Conservation (phyloP, 2,113 vertebrate genomes). For the Cygnus atratus region DNA sequence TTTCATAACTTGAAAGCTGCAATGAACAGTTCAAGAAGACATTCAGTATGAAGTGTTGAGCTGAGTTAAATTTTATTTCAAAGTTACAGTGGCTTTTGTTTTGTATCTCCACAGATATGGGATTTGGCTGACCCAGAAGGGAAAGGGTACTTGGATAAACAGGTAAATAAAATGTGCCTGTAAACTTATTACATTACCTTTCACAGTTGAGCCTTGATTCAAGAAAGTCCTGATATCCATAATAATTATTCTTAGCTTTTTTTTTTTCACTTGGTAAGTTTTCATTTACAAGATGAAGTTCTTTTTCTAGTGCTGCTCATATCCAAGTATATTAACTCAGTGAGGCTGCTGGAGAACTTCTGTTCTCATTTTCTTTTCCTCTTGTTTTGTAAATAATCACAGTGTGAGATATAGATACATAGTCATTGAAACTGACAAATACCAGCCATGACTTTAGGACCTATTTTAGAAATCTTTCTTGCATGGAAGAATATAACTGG, state of each 20-base stretch:
- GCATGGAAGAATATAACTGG: neutral
- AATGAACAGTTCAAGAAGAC: neutral
- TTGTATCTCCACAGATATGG: slow-evolving; percentile 87
- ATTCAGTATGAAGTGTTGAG: neutral
- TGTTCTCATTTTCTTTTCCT: neutral
- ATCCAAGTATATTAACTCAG: neutral
- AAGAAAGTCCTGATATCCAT: neutral
- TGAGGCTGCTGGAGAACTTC: neutral
- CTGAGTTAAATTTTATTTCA: neutral
- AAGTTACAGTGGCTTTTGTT: neutral
- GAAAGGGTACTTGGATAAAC: slow-evolving; percentile 96
- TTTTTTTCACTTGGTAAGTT: neutral
- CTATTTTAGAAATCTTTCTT: neutral
- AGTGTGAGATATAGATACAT: neutral
- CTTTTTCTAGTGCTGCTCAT: neutral
- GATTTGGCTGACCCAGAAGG: slow-evolving; percentile 97
- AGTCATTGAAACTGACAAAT: neutral
- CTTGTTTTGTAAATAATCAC: neutral
- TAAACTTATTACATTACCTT: neutral
- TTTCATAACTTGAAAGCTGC: neutral
- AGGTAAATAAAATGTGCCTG: slow-evolving; percentile 76
- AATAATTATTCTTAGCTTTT: neutral
- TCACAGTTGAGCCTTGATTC: neutral
- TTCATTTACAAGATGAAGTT: neutral
- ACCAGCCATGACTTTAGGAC: neutral